phyloP scores from a whole-genome alignment of 2,888 invertebrate species.

The Tiphia femorata region DNA sequence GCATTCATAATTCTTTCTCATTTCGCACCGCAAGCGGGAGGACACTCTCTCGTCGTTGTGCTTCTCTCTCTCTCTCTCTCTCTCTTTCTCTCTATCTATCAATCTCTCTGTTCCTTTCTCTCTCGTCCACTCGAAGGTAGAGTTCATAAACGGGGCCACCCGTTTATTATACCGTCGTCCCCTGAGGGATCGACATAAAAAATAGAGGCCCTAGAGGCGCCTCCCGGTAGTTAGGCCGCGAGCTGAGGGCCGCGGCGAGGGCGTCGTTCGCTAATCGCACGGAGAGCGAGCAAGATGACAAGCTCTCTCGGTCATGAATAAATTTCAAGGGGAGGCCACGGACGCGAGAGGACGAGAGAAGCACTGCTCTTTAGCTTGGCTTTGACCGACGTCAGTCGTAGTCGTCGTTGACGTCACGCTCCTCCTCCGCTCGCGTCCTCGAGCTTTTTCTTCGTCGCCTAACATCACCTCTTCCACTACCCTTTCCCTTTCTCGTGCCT shows the following conservation, averaged over 20 bases:
- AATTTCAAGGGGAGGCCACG: constrained; percentile 31
- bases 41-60: constrained; percentile 16
- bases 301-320: constrained; percentile 41
- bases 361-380: constrained; percentile 23
- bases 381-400: too few relatives aligned
- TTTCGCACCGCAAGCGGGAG: constrained; percentile 8
- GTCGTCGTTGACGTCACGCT: too few relatives aligned
- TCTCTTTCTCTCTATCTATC: too few relatives aligned
- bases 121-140: constrained; percentile 9
- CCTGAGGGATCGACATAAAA: constrained; percentile 28
- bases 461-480: neutral
- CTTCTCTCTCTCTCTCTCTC: too few relatives aligned
- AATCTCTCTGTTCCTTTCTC: too few relatives aligned
- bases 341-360: neutral
- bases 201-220: constrained; percentile 15
- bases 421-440: constrained; percentile 2
- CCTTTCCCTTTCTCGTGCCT: neutral
- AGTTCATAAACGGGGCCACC: constrained; percentile 30
- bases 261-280: constrained; percentile 39
- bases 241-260: constrained; percentile 11
- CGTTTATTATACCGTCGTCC: constrained; percentile 44
- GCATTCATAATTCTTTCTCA: constrained; percentile 33
- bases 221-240: too few relatives aligned
- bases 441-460: constrained; percentile 6
- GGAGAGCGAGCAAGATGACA: constrained; percentile 24